Conservation (phyloP, 1,140 invertebrate species). For the Drosophila grimshawi region DNA sequence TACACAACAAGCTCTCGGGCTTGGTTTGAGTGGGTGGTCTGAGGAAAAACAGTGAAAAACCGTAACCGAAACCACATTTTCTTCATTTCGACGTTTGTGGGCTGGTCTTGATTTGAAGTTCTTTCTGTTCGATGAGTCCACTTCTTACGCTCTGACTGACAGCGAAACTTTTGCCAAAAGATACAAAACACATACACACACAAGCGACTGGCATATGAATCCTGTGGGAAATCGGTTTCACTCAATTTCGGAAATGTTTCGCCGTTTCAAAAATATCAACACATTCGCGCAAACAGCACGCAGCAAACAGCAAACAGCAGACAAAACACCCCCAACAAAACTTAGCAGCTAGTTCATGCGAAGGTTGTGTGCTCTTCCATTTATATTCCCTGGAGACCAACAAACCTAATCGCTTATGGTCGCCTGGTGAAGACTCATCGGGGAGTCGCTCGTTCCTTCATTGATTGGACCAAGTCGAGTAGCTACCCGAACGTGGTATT, state of each 20-base stretch:
- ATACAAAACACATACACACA: slow-evolving; percentile 30
- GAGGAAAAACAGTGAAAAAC: slow-evolving; percentile 78
- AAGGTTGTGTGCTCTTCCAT: slow-evolving; percentile 3
- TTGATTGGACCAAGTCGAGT: slow-evolving; percentile 25
- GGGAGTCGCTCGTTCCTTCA: slow-evolving; percentile 48
- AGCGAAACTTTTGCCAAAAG: slow-evolving; percentile 51
- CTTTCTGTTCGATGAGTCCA: slow-evolving; percentile 18
- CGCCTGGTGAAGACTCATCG: slow-evolving; percentile 63
- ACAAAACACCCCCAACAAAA: slow-evolving; percentile 37
- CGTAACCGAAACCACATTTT: slow-evolving; percentile 84
- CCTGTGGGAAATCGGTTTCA: slow-evolving; percentile 80
- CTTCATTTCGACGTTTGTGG: slow-evolving; percentile 74
- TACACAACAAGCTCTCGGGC: slow-evolving; percentile 56
- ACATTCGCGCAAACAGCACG: slow-evolving; percentile 26
- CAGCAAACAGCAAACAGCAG: no score
- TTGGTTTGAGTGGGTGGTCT: slow-evolving; percentile 6
- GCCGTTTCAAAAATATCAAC: slow-evolving; percentile 49
- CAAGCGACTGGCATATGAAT: slow-evolving; percentile 34
- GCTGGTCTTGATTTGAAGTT: slow-evolving; percentile 50
- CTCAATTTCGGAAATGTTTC: slow-evolving; percentile 73
- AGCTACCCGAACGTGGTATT: slow-evolving; percentile 39
- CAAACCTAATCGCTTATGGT: slow-evolving; percentile 82
- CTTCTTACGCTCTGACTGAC: slow-evolving; percentile 53
- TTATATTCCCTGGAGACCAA: slow-evolving; percentile 65
- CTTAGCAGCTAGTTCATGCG: slow-evolving; percentile 22